Conservation (phyloP, 2,888 invertebrate species). For the Drosophila testacea region DNA sequence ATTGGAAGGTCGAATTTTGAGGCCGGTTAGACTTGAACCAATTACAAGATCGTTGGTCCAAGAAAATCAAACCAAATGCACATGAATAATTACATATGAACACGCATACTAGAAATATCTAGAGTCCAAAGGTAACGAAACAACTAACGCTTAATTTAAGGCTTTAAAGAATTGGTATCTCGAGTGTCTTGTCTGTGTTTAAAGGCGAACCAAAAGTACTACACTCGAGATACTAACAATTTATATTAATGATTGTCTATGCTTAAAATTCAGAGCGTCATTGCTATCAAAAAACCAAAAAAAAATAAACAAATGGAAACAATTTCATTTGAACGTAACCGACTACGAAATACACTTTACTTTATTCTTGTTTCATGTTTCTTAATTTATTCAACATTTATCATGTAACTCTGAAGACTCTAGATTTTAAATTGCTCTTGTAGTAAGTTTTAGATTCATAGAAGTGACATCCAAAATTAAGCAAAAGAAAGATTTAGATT, state of each 20-base stretch:
- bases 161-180: neutral
- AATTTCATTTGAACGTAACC: too few relatives aligned
- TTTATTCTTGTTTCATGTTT: too few relatives aligned
- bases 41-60: constrained; percentile 43
- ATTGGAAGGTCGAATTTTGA: constrained; percentile 25
- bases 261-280: constrained; percentile 68
- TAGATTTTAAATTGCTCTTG: too few relatives aligned
- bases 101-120: constrained; percentile 1
- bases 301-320: neutral
- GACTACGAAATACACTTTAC: too few relatives aligned
- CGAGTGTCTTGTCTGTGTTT: neutral
- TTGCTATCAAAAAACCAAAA: constrained; percentile 18
- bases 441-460: too few relatives aligned
- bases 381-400: too few relatives aligned
- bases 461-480: too few relatives aligned
- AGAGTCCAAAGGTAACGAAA: constrained; percentile 8
- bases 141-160: constrained; percentile 23
- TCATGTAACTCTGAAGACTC: too few relatives aligned
- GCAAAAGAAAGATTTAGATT: too few relatives aligned
- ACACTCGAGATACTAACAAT: constrained; percentile 22
- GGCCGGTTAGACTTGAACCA: constrained; percentile 76
- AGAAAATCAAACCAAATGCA: constrained; percentile 41
- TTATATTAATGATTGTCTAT: constrained; percentile 10
- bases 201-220: constrained; percentile 13
- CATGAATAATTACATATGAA: constrained; percentile 11